Percentiles rank a stretch among this genome's conserved stretches.
phyloP scores from a whole-genome alignment of 2,888 invertebrate species.

The Drosophila neoperkinsi region DNA sequence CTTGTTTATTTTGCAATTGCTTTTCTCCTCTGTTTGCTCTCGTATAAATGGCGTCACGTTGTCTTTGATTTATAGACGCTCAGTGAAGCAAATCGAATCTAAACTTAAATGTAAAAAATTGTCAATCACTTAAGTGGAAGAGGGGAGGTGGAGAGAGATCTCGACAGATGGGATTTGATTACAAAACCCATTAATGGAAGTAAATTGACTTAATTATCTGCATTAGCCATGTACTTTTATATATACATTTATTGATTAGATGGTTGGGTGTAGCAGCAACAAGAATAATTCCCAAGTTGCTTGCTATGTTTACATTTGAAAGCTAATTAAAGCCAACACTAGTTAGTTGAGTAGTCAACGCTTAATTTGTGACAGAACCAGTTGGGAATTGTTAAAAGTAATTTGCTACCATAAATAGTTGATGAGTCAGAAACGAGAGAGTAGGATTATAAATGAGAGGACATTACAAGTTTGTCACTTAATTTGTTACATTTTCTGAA shows the following conservation, averaged over 20 bases:
- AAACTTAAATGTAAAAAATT: constrained; percentile 44
- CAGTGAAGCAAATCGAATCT: constrained; percentile 41
- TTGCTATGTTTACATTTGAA: constrained; percentile 3
- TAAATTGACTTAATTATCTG: constrained; percentile 46
- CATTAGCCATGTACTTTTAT: constrained; percentile 17
- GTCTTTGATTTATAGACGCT: constrained; percentile 65
- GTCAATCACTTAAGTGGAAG: constrained; percentile 8
- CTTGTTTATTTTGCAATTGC: constrained; percentile 11
- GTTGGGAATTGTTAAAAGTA: constrained; percentile 36
- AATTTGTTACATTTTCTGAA: neutral
- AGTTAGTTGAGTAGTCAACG: neutral
- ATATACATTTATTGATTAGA: constrained; percentile 5
- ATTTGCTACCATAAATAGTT: constrained; percentile 22
- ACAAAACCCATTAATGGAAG: constrained; percentile 7
- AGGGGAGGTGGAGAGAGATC: neutral
- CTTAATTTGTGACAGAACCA: constrained; percentile 25
- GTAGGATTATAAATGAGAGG: neutral
- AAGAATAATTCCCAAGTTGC: constrained; percentile 4
- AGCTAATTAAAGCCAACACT: constrained; percentile 12
- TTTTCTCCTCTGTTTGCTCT: constrained; percentile 9
- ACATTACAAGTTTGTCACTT: neutral
- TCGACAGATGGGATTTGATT: constrained; percentile 17
- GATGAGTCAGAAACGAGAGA: constrained; percentile 13
- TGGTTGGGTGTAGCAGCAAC: constrained; percentile 2
- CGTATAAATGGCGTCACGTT: constrained; percentile 54